Base-by-base conservation (phyloP, 2,113 vertebrate genomes). In the Mus spicilegus region DNA sequence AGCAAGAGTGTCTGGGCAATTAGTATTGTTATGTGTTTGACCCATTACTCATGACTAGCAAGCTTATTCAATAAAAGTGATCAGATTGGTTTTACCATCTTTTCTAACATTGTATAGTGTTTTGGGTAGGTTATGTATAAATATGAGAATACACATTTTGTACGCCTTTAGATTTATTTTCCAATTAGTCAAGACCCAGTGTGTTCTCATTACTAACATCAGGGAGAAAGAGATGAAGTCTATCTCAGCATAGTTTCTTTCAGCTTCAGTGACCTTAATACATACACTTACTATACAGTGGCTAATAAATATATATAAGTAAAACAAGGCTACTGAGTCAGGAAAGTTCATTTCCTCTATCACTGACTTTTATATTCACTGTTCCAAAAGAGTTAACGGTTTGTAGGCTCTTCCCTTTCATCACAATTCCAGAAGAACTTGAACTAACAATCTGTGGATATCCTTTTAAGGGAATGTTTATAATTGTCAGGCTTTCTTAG, bases 391-490 rank as follows among this genome's bases (percentile, higher is more conserved):
- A 94, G 90, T 70, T 89, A 84, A 85, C 51, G 61, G 75, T 95
- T 77, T 58, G 73, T 90, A 77, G 36, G 12, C 61, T 82, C 67
- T 95, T 97, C 67, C 81, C 42, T 97, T 97, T 96, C 90, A 89
- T 97, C 92, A 96, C 81, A 93, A 95, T 96, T 98, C 65, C 92
- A 95, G 94, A 94, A 96, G 93, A 97, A 94, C 56, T 92, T 95
- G 65, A 96, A 95, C 92, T 96, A 94, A 95, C 94, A 80, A 90
- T 93, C 86, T 87, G 28, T 95, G 81, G 76, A 26, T 54, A 86
- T 95, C 96, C 95, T 97, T 97, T 96, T 97, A 97, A 95, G 96
- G 97, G 56, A 97, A 96, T 98, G 89, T 97, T 98, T 97, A 96
- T 96, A 96, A 94, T 97, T 90, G 96, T 65, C 82, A 96, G 87